phyloP scores from a whole-genome alignment of 1,140 invertebrate species.

The Brachionus rubens region DNA sequence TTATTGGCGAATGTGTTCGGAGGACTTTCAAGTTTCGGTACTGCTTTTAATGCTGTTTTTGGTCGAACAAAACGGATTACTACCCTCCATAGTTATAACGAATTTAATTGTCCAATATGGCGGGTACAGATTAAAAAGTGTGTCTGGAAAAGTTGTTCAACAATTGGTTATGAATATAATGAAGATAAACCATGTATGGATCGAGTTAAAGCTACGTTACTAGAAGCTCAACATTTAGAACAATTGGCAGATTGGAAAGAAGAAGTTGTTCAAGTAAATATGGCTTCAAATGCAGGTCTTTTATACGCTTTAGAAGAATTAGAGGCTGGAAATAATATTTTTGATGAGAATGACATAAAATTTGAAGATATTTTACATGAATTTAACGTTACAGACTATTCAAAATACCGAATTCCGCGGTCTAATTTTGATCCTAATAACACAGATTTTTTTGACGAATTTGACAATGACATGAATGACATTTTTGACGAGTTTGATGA shows the following conservation, averaged over 20 bases:
- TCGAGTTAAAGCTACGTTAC: background rate
- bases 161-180: background rate
- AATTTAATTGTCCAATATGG: conserved; percentile 4
- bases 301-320: background rate
- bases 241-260: conserved; percentile 19
- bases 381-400: background rate
- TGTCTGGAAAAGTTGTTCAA: background rate
- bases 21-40: background rate
- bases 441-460: background rate
- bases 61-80: background rate
- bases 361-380: background rate
- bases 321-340: background rate
- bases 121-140: background rate
- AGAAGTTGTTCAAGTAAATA: background rate
- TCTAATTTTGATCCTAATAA: background rate
- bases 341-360: background rate
- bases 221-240: background rate
- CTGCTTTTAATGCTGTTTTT: background rate
- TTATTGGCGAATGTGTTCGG: background rate
- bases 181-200: conserved; percentile 13
- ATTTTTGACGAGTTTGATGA: background rate
- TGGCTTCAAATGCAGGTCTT: conserved; percentile 3
- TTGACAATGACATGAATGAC: background rate
- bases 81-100: background rate
- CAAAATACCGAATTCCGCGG: too few relatives aligned